Conservation (phyloP, 1,140 invertebrate species). For the Camponotus vicinus region DNA sequence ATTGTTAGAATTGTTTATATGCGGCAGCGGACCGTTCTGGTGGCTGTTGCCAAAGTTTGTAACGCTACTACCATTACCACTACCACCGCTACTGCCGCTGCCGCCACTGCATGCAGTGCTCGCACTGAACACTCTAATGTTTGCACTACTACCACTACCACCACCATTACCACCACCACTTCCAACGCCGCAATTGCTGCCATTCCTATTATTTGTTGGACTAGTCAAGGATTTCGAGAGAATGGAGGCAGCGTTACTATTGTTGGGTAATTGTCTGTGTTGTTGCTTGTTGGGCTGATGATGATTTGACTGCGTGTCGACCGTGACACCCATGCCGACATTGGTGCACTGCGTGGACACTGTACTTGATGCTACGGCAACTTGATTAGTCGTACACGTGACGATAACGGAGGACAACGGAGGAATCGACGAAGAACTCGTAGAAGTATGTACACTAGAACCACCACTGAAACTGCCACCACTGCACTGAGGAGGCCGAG, state of each 20-base stretch:
- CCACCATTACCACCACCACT: constrained; percentile 64
- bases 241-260: constrained; percentile 80
- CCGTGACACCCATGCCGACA: constrained; percentile 54
- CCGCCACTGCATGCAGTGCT: constrained; percentile 49
- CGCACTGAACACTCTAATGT: constrained; percentile 76
- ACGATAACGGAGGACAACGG: constrained; percentile 59
- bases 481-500: constrained; percentile 81
- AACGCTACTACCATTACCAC: constrained; percentile 62
- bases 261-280: constrained; percentile 82
- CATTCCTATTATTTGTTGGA: constrained; percentile 82
- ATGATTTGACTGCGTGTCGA: constrained; percentile 73
- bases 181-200: constrained; percentile 66
- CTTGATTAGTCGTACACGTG: constrained; percentile 64
- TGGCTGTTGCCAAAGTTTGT: constrained; percentile 83
- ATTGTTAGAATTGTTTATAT: constrained; percentile 80
- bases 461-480: constrained; percentile 74
- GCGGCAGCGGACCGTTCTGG: constrained; percentile 81
- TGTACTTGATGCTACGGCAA: constrained; percentile 56
- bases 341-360: constrained; percentile 72
- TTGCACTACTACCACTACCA: constrained; percentile 67
- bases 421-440: constrained; percentile 67
- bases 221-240: constrained; percentile 84
- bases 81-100: constrained; percentile 50
- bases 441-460: constrained; percentile 81
- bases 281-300: constrained; percentile 72